Percentiles rank a stretch among this genome's conserved stretches.
Evolutionary conservation across 2,113 vertebrate genomes (phyloP).

Genomic region (Benthochromis sp.): DNA sequence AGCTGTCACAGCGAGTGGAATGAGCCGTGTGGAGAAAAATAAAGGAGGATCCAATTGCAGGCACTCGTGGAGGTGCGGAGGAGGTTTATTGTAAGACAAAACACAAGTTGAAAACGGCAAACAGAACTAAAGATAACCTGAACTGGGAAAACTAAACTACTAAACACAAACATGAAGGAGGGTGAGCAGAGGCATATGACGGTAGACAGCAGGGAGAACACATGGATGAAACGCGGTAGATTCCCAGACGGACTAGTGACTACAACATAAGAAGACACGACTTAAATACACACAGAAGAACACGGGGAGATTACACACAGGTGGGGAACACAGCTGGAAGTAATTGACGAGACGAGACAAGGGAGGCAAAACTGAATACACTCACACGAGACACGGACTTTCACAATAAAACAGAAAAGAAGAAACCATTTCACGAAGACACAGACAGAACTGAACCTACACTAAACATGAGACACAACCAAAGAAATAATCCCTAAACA

Average conservation of each 20-base stretch:
- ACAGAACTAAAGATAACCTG: background rate
- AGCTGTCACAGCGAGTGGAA: background rate
- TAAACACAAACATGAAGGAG: background rate
- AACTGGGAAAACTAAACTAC: background rate
- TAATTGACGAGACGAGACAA: background rate
- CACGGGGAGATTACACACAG: background rate
- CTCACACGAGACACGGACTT: background rate
- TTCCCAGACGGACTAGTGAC: rapidly evolving
- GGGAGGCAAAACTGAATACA: background rate
- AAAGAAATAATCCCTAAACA: background rate
- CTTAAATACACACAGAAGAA: background rate
- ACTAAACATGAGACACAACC: background rate
- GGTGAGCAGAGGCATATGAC: background rate
- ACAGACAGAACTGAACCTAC: background rate
- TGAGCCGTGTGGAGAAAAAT: background rate
- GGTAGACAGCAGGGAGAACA: rapidly evolving
- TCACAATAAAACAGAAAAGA: background rate
- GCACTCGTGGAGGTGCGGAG: background rate
- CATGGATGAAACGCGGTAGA: background rate
- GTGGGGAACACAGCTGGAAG: background rate
- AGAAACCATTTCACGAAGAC: rapidly evolving
- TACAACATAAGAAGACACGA: background rate
- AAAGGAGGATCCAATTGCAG: background rate
- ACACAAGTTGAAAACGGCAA: rapidly evolving
- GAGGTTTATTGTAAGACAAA: background rate